Conservation (phyloP, 2,888 invertebrate genomes). For the Stomorhina lunata region DNA sequence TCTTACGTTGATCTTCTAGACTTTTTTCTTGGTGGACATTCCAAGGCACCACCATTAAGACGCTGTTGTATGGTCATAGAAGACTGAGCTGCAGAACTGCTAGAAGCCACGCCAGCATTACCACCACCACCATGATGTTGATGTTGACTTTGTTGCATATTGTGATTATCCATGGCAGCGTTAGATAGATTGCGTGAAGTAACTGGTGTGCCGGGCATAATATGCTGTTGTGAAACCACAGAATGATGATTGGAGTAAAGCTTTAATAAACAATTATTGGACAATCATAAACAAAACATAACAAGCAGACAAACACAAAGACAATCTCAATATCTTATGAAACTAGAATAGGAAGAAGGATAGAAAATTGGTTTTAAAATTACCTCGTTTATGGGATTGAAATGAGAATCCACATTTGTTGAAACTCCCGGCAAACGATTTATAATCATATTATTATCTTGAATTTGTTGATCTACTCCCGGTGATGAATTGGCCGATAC, state of each 20-base stretch:
- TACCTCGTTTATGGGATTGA: slow-evolving; percentile 79
- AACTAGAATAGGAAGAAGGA: not conserved
- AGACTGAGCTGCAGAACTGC: slow-evolving; percentile 61
- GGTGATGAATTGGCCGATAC: slow-evolving; percentile 93
- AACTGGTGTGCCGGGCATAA: slow-evolving; percentile 70
- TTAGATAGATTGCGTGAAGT: slow-evolving; percentile 71
- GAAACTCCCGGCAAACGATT: slow-evolving; percentile 71
- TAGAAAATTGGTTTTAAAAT: too few relatives aligned
- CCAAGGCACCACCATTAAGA: slow-evolving; percentile 79
- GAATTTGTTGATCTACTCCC: slow-evolving; percentile 82
- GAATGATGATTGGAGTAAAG: slow-evolving; percentile 76
- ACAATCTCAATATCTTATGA: not conserved
- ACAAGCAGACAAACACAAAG: not conserved
- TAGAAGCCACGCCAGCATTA: not conserved
- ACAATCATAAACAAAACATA: slow-evolving; percentile 31
- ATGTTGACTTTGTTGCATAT: slow-evolving; percentile 63
- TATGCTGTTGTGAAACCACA: slow-evolving; percentile 72
- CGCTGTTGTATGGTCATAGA: slow-evolving; percentile 66
- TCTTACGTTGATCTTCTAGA: slow-evolving; percentile 93
- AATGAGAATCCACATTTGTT: slow-evolving; percentile 74
- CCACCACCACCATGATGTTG: slow-evolving; percentile 53
- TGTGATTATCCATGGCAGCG: slow-evolving; percentile 71
- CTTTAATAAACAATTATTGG: slow-evolving; percentile 67
- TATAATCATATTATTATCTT: slow-evolving; percentile 75
- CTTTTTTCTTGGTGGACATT: slow-evolving; percentile 90